Evolutionary conservation across 2,888 invertebrate genomes (phyloP).

Genomic region (Agrenia bidenticulata): DNA sequence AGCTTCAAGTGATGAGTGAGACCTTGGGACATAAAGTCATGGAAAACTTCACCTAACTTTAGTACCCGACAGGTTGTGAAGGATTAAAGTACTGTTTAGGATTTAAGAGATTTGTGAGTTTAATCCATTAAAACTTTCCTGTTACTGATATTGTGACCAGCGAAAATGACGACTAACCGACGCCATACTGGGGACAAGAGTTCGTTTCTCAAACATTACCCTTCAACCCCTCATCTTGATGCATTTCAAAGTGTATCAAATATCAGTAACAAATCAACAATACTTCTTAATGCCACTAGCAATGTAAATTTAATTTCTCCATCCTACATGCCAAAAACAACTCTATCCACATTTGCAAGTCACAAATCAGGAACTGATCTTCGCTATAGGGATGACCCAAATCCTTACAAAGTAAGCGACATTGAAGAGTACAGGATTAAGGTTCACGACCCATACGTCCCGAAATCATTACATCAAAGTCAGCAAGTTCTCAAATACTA

Average conservation of each 20-base stretch:
- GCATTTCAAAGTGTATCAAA: conserved; percentile 28
- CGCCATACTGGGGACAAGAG: conserved; percentile 38
- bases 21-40: too few species aligned
- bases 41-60: too few species aligned
- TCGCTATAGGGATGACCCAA: conserved; percentile 52
- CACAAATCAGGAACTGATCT: conserved; percentile 30
- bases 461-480: conserved; percentile 29
- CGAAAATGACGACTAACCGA: not conserved
- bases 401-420: conserved; percentile 52
- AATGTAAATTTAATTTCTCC: conserved; percentile 29
- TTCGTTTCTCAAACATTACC: conserved; percentile 44
- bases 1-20: too few species aligned
- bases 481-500: conserved; percentile 37
- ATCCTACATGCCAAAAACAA: conserved; percentile 44
- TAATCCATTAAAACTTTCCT: not conserved
- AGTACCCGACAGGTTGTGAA: too few species aligned
- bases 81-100: not conserved
- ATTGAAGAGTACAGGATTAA: conserved; percentile 52
- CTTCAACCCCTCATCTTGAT: conserved; percentile 52
- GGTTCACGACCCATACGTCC: conserved; percentile 51
- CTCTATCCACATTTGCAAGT: conserved; percentile 49
- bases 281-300: conserved; percentile 29
- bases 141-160: not conserved
- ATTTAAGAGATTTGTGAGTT: not conserved
- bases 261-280: conserved; percentile 26